Base-by-base conservation (phyloP, 2,888 invertebrate species). In the Eulithis testata region DNA sequence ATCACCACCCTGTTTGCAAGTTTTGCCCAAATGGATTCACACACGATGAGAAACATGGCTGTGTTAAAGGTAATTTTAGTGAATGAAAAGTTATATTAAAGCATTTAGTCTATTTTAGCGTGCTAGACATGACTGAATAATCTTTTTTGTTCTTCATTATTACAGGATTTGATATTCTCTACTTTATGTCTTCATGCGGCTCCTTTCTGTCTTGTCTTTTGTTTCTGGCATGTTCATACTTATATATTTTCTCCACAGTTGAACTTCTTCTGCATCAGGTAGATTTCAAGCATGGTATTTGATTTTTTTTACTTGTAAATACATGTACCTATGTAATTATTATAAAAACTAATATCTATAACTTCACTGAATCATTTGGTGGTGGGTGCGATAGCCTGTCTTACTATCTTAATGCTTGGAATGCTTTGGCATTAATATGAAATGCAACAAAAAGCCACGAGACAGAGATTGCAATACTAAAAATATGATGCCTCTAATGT, bases 1-100 rank as follows among this genome's bases (percentile, higher is more conserved):
- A 98, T 92, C 98, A 98, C 94, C 97, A 96, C 94, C 97, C 98
- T 80, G 96, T 97, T 91, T 98, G 98, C 96, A 97, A 97, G 96
- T 97, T 97, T 95, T 98, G 98, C 95, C 97, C 98, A 86, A 95
- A 95, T 92, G 98, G 98, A 94, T 98, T 96, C 95, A 96, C 96
- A 94, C 96, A 97, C 91, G 97, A 98, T 94, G 95, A 97, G 88
- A 96, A 96, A 95, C 96, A 96, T 94, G 98, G 98, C 96, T 98
- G 98, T 95, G 96, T 97, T 94, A 97, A 97, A 98, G 98, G 98
- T 98, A 98, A 97, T 90, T 87, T 79, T 76, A 77, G 80, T 74
- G 80, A 83, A 78, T 79, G 79, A 79, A 80, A 79, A 76, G 70
- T 79, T 78, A 75, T 79, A 82, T 83, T 85, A 80, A 82, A 82